Percentiles rank a stretch among this genome's conserved stretches.
These are phyloP conservation scores for Sceloporus undulatus DNA, from an alignment of 2,113 vertebrate species.

Conservation along the genomic window DNA sequence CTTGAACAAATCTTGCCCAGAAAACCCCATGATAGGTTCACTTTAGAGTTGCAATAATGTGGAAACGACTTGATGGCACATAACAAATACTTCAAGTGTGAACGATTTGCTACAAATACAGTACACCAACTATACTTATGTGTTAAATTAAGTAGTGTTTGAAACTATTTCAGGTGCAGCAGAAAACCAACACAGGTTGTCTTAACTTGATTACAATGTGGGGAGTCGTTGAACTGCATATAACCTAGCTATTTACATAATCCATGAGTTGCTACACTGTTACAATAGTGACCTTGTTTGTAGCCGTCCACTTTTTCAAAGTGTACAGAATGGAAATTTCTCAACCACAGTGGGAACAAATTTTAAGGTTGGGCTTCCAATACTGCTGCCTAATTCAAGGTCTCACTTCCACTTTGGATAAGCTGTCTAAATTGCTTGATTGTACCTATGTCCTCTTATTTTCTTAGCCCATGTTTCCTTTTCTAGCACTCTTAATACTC, in stretches of 20 bases:
- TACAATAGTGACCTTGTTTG: constrained; percentile 44
- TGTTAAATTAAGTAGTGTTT: constrained; percentile 34
- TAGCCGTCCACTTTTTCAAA: constrained; percentile 1
- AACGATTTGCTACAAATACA: neutral
- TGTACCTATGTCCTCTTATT: neutral
- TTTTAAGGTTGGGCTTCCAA: neutral
- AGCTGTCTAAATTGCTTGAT: constrained; percentile 25
- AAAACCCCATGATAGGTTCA: too few species aligned
- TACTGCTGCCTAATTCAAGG: constrained; percentile 21
- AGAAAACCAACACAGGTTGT: constrained; percentile 34
- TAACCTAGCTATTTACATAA: constrained; percentile 63
- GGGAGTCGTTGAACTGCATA: constrained; percentile 51
- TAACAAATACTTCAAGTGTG: neutral
- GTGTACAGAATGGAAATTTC: neutral
- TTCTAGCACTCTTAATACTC: neutral
- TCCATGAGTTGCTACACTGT: constrained; percentile 54
- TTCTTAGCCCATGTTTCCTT: neutral
- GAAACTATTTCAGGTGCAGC: constrained; percentile 33
- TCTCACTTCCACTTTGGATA: constrained; percentile 3
- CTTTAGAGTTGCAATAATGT: too few species aligned
- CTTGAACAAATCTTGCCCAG: too few species aligned
- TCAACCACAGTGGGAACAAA: constrained; percentile 13
- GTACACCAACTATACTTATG: constrained; percentile 26
- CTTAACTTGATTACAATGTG: constrained; percentile 43
- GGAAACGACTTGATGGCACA: neutral